These are phyloP conservation scores for Hartigia nigra DNA, from an alignment of 2,888 invertebrate species.

Conservation along the genomic window DNA sequence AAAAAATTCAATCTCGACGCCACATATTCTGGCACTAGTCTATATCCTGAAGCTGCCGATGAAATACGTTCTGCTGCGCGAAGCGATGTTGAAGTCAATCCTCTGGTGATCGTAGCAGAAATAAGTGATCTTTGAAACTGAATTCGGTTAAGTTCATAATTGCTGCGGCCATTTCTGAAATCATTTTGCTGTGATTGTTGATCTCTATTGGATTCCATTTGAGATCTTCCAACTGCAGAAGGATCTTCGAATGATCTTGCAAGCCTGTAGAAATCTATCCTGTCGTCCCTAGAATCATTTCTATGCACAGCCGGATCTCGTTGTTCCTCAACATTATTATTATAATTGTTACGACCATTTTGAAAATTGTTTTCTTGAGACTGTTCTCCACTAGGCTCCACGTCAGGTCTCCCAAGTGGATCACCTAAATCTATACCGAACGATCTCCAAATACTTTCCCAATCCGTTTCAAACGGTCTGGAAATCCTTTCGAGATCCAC, in stretches of 20 bases:
- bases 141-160: neutral
- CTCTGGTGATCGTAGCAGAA: neutral
- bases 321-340: neutral
- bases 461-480: neutral
- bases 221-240: neutral
- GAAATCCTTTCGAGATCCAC: neutral
- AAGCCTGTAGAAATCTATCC: neutral
- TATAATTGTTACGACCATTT: neutral
- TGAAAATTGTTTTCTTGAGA: neutral
- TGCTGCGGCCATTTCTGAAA: neutral
- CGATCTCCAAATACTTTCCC: neutral
- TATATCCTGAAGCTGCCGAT: neutral
- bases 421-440: neutral
- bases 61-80: neutral
- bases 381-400: neutral
- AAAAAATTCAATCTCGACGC: constrained; percentile 23
- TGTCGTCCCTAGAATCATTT: neutral
- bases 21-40: constrained; percentile 12
- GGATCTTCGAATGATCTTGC: neutral
- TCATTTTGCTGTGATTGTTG: neutral
- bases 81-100: neutral
- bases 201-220: neutral
- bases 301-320: neutral
- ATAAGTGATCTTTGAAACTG: neutral
- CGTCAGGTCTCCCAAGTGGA: neutral